Evolutionary conservation across 2,113 vertebrate species (phyloP).

Genomic region (Oreocharis arfaki): DNA sequence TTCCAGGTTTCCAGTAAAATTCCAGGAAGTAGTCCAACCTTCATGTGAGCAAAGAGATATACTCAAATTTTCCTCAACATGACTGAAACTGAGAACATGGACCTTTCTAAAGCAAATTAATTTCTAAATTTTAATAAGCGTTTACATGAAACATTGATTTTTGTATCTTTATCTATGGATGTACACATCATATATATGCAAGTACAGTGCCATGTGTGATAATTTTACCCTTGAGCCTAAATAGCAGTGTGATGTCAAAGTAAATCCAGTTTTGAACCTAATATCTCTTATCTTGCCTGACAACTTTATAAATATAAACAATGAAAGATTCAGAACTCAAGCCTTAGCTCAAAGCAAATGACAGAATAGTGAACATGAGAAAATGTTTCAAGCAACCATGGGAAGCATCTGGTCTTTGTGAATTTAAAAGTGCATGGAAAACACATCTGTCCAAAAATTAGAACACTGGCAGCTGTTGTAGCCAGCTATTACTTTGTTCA

Average conservation of each 20-base stretch:
- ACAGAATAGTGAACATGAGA: background rate
- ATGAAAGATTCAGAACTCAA: background rate
- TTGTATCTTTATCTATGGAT: background rate
- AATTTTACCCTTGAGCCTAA: background rate
- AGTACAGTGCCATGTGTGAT: background rate
- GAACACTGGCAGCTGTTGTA: background rate
- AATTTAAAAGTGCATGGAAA: conserved; percentile 5
- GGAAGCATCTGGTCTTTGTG: conserved; percentile 2
- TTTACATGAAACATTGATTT: background rate
- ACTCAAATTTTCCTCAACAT: background rate
- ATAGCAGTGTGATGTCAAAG: background rate
- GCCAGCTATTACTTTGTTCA: background rate
- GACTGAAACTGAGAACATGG: background rate
- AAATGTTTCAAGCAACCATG: background rate
- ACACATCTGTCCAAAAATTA: background rate
- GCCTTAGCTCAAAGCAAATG: background rate
- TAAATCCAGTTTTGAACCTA: background rate
- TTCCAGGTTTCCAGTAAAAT: conserved; percentile 3
- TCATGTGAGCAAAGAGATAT: background rate
- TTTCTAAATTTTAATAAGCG: background rate
- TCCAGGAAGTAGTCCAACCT: background rate
- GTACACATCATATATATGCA: background rate
- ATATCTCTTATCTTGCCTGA: background rate
- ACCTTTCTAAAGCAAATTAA: background rate
- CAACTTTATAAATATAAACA: background rate